These are phyloP conservation scores for Rhea pennata DNA, from an alignment of 2,113 vertebrate genomes.

Conservation along the genomic window DNA sequence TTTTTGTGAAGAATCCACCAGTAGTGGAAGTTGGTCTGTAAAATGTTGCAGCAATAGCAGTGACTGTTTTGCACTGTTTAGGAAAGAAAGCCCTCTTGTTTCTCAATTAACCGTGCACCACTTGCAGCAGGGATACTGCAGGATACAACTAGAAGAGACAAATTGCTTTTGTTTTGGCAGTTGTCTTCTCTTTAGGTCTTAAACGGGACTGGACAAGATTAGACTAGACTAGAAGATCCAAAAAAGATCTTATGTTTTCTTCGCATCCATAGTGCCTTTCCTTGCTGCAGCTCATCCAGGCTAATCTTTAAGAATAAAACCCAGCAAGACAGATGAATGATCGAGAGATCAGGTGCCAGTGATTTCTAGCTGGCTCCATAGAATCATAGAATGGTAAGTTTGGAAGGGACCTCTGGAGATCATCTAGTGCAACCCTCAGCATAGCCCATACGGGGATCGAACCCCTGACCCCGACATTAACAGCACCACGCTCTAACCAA, in stretches of 20 bases:
- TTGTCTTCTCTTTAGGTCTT: not conserved
- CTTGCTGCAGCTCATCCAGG: not conserved
- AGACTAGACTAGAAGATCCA: not conserved
- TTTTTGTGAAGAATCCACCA: not conserved
- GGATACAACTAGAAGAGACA: not conserved
- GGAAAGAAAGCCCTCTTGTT: not conserved
- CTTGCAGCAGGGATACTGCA: not conserved
- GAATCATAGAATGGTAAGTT: too few relatives aligned
- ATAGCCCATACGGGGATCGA: too few relatives aligned
- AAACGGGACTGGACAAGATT: not conserved
- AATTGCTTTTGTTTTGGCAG: not conserved
- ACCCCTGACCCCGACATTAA: too few relatives aligned
- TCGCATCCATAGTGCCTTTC: not conserved
- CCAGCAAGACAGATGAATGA: fast-evolving
- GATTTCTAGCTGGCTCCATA: not conserved
- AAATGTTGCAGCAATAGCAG: not conserved
- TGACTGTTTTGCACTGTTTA: not conserved
- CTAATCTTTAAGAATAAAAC: not conserved
- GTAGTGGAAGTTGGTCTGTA: not conserved
- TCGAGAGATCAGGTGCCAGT: not conserved
- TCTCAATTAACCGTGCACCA: not conserved
- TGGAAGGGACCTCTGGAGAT: too few relatives aligned
- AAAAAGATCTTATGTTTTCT: not conserved
- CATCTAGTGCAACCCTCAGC: too few relatives aligned
- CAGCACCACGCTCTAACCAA: too few relatives aligned